Conservation (phyloP, 1,140 invertebrate genomes). For the Solenopsis fugax region DNA sequence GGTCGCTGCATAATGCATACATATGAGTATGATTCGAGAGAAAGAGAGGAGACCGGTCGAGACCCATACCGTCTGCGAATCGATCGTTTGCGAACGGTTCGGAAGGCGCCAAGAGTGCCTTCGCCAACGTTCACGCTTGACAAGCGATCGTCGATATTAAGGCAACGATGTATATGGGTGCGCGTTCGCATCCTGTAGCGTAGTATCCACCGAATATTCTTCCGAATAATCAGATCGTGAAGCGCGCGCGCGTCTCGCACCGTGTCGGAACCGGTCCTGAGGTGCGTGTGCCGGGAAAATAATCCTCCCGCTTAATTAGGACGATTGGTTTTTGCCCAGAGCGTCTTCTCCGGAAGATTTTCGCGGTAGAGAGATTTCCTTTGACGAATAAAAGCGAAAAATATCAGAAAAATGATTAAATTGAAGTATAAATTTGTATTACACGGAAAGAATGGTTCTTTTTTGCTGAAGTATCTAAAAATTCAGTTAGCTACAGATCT, state of each 20-base stretch:
- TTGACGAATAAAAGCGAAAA: background rate
- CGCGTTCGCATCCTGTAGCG: background rate
- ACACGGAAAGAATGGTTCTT: too few relatives aligned
- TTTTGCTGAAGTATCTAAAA: too few relatives aligned
- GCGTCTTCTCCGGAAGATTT: background rate
- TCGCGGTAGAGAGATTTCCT: background rate
- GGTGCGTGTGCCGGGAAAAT: slow-evolving; percentile 21
- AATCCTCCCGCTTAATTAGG: slow-evolving; percentile 44
- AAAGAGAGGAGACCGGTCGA: slow-evolving; percentile 21
- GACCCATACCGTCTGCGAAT: slow-evolving; percentile 14
- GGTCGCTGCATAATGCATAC: slow-evolving; percentile 34
- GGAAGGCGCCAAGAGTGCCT: background rate
- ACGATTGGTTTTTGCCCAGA: slow-evolving; percentile 29
- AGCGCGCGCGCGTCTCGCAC: background rate
- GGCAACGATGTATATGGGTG: background rate
- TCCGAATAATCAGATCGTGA: slow-evolving; percentile 54
- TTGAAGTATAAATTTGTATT: background rate
- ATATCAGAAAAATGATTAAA: background rate
- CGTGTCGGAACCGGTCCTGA: slow-evolving; percentile 38
- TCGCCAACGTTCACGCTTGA: slow-evolving; percentile 11
- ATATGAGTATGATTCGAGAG: slow-evolving; percentile 4
- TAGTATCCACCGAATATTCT: slow-evolving; percentile 28
- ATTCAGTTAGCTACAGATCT: too few relatives aligned
- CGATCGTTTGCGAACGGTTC: slow-evolving; percentile 33
- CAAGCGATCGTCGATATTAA: slow-evolving; percentile 26